A percentile compares a stretch with the other conserved stretches of the same genome.
These are phyloP conservation scores for Ditylenchus weischeri DNA, from an alignment of 2,888 invertebrate species.

Conservation along the genomic window DNA sequence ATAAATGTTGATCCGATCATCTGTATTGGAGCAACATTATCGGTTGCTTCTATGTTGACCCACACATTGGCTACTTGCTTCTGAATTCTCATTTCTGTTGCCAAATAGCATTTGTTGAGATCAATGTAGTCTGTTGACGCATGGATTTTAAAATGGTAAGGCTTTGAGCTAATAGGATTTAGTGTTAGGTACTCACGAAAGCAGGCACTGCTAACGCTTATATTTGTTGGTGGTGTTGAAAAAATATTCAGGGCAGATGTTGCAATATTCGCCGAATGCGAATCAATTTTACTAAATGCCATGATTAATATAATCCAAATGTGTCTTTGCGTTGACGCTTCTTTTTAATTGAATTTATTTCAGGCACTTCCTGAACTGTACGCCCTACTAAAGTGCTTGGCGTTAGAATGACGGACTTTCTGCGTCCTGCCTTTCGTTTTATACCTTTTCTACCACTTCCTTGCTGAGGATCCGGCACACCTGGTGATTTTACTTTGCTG, in stretches of 20 bases:
- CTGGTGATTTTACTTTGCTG: too few relatives aligned
- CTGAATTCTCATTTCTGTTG: conserved; percentile 14
- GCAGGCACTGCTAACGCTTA: conserved; percentile 7
- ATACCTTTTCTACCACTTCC: too few relatives aligned
- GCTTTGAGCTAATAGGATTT: conserved; percentile 12
- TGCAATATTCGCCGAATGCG: too few relatives aligned
- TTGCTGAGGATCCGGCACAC: too few relatives aligned
- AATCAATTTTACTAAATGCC: too few relatives aligned
- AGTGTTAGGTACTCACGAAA: conserved; percentile 10
- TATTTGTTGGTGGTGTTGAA: conserved; percentile 19
- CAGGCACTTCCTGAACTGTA: too few relatives aligned
- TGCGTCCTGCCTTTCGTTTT: too few relatives aligned
- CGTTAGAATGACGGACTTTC: too few relatives aligned
- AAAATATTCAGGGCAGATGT: conserved; percentile 15
- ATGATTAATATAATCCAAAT: too few relatives aligned
- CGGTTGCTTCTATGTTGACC: not conserved
- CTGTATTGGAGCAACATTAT: conserved; percentile 15
- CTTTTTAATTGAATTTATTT: too few relatives aligned
- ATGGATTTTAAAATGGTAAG: conserved; percentile 21
- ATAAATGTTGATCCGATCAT: conserved; percentile 21
- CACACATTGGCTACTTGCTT: conserved; percentile 9
- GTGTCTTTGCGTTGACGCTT: too few relatives aligned
- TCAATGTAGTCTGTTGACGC: conserved; percentile 9
- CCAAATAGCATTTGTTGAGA: conserved; percentile 17
- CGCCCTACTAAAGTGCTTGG: too few relatives aligned